A percentile compares a stretch with the other conserved stretches of the same genome.
Conservation (phyloP, 23 tunicate genomes). For the Aplidium turbinatum region DNA sequence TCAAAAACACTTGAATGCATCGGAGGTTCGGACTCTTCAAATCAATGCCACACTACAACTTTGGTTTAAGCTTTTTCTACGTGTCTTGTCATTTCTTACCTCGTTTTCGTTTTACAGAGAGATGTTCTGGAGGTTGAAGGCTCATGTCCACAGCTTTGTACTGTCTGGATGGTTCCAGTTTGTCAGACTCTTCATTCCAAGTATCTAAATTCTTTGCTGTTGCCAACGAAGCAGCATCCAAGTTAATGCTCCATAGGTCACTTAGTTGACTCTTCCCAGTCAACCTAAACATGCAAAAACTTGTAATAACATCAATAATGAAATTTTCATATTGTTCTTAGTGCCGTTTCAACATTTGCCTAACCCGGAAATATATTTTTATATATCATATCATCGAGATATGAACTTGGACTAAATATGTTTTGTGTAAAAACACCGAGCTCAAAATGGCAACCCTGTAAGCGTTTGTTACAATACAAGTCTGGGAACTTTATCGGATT, state of each 20-base stretch:
- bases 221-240: constrained; percentile 43
- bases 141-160: constrained; percentile 59
- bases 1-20: too few species aligned
- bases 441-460: too few species aligned
- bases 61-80: too few species aligned
- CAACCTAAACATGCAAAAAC: constrained; percentile 8
- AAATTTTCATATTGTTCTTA: not conserved
- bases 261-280: constrained; percentile 37
- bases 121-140: constrained; percentile 7
- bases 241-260: constrained; percentile 24
- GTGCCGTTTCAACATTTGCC: too few species aligned
- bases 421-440: too few species aligned
- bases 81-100: constrained; percentile 21
- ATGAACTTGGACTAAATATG: too few species aligned
- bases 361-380: too few species aligned
- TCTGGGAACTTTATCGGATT: too few species aligned
- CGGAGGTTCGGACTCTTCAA: too few species aligned
- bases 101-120: constrained; percentile 27
- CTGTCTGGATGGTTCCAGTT: constrained; percentile 56
- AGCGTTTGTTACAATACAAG: too few species aligned
- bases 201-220: constrained; percentile 24
- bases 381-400: too few species aligned
- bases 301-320: not conserved
- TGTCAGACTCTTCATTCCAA: constrained; percentile 32
- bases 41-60: too few species aligned